A percentile compares a stretch with the other conserved stretches of the same genome.
These are phyloP conservation scores for Tubiluchus corallicola DNA, from an alignment of 2,888 invertebrate species.

Conservation along the genomic window DNA sequence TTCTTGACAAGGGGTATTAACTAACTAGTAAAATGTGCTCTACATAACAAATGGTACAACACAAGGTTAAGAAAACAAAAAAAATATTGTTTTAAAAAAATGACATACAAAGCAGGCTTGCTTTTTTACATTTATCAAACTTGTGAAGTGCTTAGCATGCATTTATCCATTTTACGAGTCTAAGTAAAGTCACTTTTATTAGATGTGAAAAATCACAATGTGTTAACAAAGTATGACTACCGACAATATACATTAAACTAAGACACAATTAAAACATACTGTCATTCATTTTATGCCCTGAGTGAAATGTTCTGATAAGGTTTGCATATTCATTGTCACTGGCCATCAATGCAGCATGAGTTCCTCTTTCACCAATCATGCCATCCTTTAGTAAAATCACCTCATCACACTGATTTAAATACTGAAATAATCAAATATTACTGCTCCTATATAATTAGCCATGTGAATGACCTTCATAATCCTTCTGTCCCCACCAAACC, in stretches of 20 bases:
- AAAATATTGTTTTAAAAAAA: too few relatives aligned
- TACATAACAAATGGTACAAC: background rate
- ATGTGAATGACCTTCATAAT: too few relatives aligned
- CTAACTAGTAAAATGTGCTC: too few relatives aligned
- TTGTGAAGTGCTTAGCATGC: too few relatives aligned
- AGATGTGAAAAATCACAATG: background rate
- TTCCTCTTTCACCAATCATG: background rate
- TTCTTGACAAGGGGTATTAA: too few relatives aligned
- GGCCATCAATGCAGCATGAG: background rate
- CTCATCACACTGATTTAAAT: background rate
- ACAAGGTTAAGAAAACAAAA: background rate
- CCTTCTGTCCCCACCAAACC: too few relatives aligned
- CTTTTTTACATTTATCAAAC: too few relatives aligned
- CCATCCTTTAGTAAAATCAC: background rate
- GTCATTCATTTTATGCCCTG: background rate
- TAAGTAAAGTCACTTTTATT: too few relatives aligned
- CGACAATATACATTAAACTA: slow-evolving; percentile 2
- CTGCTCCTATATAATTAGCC: too few relatives aligned
- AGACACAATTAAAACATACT: background rate
- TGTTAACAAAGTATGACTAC: slow-evolving; percentile 6
- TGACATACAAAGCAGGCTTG: too few relatives aligned
- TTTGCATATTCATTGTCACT: background rate
- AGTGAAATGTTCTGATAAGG: background rate
- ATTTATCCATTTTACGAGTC: too few relatives aligned
- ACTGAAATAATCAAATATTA: background rate